These are phyloP conservation scores for Rhinolophus sinicus DNA, from an alignment of 2,113 vertebrate species.

Conservation along the genomic window DNA sequence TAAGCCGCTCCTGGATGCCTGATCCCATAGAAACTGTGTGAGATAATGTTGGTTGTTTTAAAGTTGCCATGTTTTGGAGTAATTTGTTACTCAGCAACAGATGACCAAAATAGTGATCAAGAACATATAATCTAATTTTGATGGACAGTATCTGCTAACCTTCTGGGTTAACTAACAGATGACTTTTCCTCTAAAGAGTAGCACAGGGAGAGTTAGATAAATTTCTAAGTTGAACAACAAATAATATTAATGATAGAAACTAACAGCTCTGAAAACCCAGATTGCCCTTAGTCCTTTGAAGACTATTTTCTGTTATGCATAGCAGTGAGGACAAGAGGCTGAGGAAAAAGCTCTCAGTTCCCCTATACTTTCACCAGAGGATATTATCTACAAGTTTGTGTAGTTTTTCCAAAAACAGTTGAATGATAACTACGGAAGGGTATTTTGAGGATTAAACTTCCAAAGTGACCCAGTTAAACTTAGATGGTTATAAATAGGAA, in stretches of 20 bases:
- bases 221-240: constrained; percentile 24
- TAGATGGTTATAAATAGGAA: constrained; percentile 57
- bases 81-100: constrained; percentile 8
- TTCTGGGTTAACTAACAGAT: constrained; percentile 41
- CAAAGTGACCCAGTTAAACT: constrained; percentile 58
- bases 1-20: background rate
- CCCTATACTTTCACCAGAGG: background rate
- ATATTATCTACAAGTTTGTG: background rate
- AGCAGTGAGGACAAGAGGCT: background rate
- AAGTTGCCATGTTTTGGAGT: constrained; percentile 14
- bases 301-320: background rate
- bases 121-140: constrained; percentile 17
- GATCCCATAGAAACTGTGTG: background rate
- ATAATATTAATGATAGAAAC: constrained; percentile 13
- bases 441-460: constrained; percentile 52
- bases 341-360: background rate
- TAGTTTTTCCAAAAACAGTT: constrained; percentile 28
- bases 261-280: constrained; percentile 25
- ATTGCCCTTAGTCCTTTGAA: background rate
- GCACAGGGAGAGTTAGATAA: background rate
- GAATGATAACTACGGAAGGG: constrained; percentile 26
- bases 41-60: constrained; percentile 17
- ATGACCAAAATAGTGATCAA: background rate
- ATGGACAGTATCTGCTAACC: background rate
- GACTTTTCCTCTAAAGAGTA: background rate